Evolutionary conservation across 2,113 vertebrate species (phyloP), one percentile per base, ranked within the genome.

Genomic region (Brachyistius frenatus): DNA sequence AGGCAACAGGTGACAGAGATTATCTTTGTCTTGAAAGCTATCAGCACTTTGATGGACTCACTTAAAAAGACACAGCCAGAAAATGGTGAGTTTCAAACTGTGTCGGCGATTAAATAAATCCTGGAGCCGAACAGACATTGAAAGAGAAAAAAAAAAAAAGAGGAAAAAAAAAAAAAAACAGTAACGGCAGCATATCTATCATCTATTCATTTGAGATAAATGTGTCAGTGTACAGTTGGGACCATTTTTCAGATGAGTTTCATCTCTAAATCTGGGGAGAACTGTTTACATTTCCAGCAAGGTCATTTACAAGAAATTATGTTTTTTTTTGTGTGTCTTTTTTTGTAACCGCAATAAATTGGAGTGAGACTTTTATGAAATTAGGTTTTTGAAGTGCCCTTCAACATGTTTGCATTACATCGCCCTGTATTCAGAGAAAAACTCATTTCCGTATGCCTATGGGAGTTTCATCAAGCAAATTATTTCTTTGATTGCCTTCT

Each of bases 1-100:
- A 99, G 98, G 95, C 98, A 99, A 91, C 98, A 98, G 94, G 97
- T 99, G 91, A 99, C 98, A 41, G 98, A 99, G 95, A 99, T 99
- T 73, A 98, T 99, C 93, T 99, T 99, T 93, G 97, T 99, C 88
- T 94, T 99, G 94, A 99, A 99, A 96, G 98, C 98, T 47, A 96
- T 99, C 91, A 99, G 98, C 91, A 99, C 98, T 82, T 97, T 99
- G 76, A 99, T 99, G 96, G 98, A 99, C 90, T 99, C 98, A 1
- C 97, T 99, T 73, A 99, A 99, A 93, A 99, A 99, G 95, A 98
- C 98, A 41, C 96, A 98, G 79, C 98, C 98, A 72, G 98, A 99
- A 92, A 99, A 99, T 66, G 98, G 98, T 98, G 94, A 97, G 97
- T 95, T 56, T 64, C 31, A 37, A 66, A 76, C 44, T 32, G 46